These are phyloP conservation scores for Ernsta delagoae DNA, from an alignment of 2,888 invertebrate genomes.

Conservation along the genomic window DNA sequence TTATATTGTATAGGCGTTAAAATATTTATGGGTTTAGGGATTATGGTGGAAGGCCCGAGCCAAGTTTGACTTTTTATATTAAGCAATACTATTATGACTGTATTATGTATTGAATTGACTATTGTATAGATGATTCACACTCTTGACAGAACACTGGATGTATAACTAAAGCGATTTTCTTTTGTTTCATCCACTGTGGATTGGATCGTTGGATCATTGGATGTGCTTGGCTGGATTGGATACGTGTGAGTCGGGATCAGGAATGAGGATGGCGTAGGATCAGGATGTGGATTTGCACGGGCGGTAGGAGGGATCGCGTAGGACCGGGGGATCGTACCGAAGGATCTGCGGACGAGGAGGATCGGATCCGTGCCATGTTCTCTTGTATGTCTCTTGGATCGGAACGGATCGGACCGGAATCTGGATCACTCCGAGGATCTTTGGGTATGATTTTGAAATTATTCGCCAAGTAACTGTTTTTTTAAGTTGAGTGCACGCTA, in stretches of 20 bases:
- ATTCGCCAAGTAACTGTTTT: conserved; percentile 67
- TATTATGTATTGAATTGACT: too few species aligned
- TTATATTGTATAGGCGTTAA: conserved; percentile 29
- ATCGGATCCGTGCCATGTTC: conserved; percentile 32
- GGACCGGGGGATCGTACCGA: conserved; percentile 62
- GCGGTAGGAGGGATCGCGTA: conserved; percentile 42
- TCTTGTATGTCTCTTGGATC: conserved; percentile 47
- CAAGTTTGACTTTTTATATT: conserved; percentile 20
- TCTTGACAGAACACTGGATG: conserved; percentile 17
- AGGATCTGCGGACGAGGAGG: conserved; percentile 44
- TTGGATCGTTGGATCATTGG: conserved; percentile 65
- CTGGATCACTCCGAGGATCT: conserved; percentile 56
- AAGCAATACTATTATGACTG: conserved; percentile 11
- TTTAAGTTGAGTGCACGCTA: conserved; percentile 77
- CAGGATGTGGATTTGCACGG: conserved; percentile 40
- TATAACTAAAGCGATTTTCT: conserved; percentile 78
- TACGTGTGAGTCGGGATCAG: conserved; percentile 62
- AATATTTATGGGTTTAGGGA: conserved; percentile 35
- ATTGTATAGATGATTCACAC: conserved; percentile 11
- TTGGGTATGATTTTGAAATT: conserved; percentile 80
- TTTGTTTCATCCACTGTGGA: conserved; percentile 85
- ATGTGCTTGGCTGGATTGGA: conserved; percentile 67
- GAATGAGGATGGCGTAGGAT: conserved; percentile 47
- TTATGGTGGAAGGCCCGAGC: conserved; percentile 23
- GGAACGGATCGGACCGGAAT: conserved; percentile 55